Evolutionary conservation across 2,888 invertebrate species (phyloP), one percentile per base, ranked within the genome.

Genomic region (Camptogramma bilineatum): DNA sequence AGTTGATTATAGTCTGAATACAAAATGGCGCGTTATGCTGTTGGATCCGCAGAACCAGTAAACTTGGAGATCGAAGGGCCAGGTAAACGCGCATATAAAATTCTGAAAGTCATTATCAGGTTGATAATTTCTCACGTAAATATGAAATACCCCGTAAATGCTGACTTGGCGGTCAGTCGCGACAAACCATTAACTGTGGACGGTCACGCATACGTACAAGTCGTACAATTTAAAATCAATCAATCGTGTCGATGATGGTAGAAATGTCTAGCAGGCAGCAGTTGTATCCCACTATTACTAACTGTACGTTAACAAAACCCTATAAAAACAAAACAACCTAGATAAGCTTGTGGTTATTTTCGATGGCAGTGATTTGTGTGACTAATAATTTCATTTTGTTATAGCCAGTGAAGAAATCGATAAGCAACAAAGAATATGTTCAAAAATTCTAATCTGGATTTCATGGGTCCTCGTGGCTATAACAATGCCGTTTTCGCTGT

Each of bases 401-500:
- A 13, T 13, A 84, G 89, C 80, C 0, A 85, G 81, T 47, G 95
- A 96, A 31, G 94, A 94, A 52, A 88, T 87, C 19, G 94, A 94
- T 65, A 92, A 94, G 4, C 96, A 96, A 55, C 93, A 94, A 0
- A 97, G 96, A 73, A 94, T 96, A 57, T 98, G 98, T 81, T 98
- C 98, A 4, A 96, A 96, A 87, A 95, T 98, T 66, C 93, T 99
- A 51, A 96, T 97, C 48, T 94, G 94, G 18, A 87, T 98, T 34
- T 97, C 98, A 7, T 98, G 98, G 96, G 83, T 96, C 3, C 83
- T 98, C 39, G 97, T 98, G 39, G 85, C 96, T 18, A 73, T 97
- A 42, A 98, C 98, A 0, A 96, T 98, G 95, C 98, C 98, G 0
- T 97, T 99, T 79, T 98, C 98, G 0, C 94, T 99, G 4, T 96